Conservation (phyloP, 2,113 vertebrate species). For the Ramphastos sulfuratus region DNA sequence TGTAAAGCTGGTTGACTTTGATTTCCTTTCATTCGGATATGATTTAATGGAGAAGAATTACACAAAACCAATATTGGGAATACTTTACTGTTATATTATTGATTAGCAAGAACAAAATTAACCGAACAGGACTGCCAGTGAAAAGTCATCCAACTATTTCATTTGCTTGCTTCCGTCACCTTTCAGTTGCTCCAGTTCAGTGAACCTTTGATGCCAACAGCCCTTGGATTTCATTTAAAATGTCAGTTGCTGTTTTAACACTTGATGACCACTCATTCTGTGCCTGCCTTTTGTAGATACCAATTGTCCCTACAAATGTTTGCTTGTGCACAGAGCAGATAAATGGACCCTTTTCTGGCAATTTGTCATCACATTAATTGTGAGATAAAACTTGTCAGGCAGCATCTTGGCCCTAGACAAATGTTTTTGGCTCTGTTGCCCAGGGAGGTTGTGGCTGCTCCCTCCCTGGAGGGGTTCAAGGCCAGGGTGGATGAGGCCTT, state of each 20-base stretch:
- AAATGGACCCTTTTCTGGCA: neutral
- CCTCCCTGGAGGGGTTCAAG: too few relatives aligned
- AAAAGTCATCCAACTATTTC: neutral
- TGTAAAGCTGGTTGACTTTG: slow-evolving; percentile 3
- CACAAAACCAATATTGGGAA: slow-evolving; percentile 25
- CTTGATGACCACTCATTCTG: slow-evolving; percentile 26
- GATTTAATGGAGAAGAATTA: slow-evolving; percentile 47
- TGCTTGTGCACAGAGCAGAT: neutral
- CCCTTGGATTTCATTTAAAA: slow-evolving; percentile 28
- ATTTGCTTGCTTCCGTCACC: neutral
- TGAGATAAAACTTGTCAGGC: slow-evolving; percentile 6
- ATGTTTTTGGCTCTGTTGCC: neutral
- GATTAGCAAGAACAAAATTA: slow-evolving; percentile 33
- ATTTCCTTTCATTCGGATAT: slow-evolving; percentile 37
- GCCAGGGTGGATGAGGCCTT: too few relatives aligned
- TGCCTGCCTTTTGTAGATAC: neutral
- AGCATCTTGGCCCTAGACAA: neutral
- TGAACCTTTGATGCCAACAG: slow-evolving; percentile 1
- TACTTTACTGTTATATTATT: slow-evolving; percentile 4
- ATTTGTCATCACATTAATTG: neutral
- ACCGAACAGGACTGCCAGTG: neutral
- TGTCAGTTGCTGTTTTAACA: slow-evolving; percentile 48
- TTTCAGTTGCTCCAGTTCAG: neutral
- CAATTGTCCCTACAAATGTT: slow-evolving; percentile 8
- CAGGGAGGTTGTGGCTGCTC: too few relatives aligned